Evolutionary conservation across 2,888 invertebrate genomes (phyloP).

Genomic region (Itoplectis maculator): DNA sequence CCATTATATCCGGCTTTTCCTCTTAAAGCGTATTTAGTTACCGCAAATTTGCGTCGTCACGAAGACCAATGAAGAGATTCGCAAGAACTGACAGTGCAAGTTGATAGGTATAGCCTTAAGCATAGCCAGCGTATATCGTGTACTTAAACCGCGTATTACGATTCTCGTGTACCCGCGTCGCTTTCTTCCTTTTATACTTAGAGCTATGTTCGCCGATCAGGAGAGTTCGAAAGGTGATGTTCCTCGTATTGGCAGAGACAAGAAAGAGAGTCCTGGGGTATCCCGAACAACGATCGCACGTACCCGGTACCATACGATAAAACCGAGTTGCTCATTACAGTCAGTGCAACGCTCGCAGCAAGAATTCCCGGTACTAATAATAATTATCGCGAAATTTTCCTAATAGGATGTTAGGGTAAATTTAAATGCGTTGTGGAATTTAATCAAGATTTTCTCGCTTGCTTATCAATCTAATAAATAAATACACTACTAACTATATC

Average conservation of each 20-base stretch:
- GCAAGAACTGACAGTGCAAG: slow-evolving; percentile 60
- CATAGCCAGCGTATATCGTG: slow-evolving; percentile 42
- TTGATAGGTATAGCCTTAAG: slow-evolving; percentile 58
- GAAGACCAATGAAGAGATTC: slow-evolving; percentile 61
- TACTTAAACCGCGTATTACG: slow-evolving; percentile 46
- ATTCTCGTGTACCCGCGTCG: slow-evolving; percentile 41
- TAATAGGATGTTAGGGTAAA: neutral
- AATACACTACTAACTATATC: neutral
- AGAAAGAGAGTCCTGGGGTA: neutral
- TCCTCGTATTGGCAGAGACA: slow-evolving; percentile 23
- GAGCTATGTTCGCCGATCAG: slow-evolving; percentile 14
- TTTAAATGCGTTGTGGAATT: neutral
- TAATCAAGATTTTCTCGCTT: neutral
- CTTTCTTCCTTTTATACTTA: slow-evolving; percentile 14
- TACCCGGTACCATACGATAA: neutral
- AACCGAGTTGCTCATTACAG: neutral
- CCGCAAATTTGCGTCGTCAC: slow-evolving; percentile 49
- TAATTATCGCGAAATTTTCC: neutral
- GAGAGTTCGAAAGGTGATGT: slow-evolving; percentile 21
- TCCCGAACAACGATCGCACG: neutral
- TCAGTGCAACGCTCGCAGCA: neutral
- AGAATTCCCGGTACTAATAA: neutral
- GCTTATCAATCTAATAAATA: neutral
- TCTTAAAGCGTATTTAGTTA: slow-evolving; percentile 40
- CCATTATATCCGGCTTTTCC: neutral